phyloP scores from a whole-genome alignment of 2,113 vertebrate species.

The Tachycineta bicolor region DNA sequence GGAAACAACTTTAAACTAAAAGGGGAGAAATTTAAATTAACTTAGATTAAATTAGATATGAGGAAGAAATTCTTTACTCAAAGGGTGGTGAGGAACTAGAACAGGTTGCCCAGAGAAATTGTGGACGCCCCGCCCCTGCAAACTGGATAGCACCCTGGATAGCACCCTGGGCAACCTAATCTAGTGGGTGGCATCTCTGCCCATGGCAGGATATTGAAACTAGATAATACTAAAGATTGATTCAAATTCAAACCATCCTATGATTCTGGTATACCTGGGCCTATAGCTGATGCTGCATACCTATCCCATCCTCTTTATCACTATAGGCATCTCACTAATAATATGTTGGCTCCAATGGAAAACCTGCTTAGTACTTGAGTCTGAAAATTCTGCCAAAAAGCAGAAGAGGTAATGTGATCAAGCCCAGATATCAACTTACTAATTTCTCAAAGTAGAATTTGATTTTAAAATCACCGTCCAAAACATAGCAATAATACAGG shows the following conservation, averaged over 20 bases:
- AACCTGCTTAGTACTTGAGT: neutral
- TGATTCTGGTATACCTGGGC: neutral
- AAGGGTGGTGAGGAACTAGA: neutral
- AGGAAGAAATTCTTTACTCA: neutral
- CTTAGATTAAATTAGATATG: neutral
- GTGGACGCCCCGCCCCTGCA: neutral
- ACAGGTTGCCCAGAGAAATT: neutral
- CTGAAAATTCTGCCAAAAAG: neutral
- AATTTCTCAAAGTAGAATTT: neutral
- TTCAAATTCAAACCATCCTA: neutral
- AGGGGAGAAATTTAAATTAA: neutral
- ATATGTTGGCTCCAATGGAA: accelerated
- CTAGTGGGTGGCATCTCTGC: neutral
- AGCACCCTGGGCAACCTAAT: accelerated
- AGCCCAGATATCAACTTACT: neutral
- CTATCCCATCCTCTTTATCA: accelerated
- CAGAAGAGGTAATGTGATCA: neutral
- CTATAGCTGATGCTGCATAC: neutral
- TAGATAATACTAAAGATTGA: neutral
- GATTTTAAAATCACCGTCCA: neutral
- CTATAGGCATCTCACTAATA: accelerated
- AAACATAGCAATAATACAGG: neutral
- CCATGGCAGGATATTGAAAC: neutral
- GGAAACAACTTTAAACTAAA: neutral
- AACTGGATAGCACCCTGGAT: neutral